A percentile compares a stretch with the other conserved stretches of the same genome.
Conservation (phyloP, 92 coral and sea anemone species). For the Micromussa lordhowensis region DNA sequence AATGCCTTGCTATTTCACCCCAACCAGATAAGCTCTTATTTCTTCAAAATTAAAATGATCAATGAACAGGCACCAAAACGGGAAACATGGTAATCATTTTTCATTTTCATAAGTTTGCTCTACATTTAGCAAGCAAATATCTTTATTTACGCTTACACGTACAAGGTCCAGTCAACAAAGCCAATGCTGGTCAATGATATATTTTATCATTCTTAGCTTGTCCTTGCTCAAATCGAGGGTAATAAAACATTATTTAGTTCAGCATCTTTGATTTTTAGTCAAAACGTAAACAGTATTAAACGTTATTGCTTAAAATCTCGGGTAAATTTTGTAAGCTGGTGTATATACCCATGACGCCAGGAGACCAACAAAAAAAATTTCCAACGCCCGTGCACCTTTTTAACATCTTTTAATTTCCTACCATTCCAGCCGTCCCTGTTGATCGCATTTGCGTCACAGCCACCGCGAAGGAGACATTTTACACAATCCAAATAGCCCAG, state of each 20-base stretch:
- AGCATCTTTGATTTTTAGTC: not conserved
- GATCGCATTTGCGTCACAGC: conserved; percentile 91
- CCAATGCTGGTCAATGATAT: not conserved
- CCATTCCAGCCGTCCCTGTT: conserved; percentile 98
- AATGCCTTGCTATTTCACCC: too few species aligned
- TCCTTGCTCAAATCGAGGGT: not conserved
- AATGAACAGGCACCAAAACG: not conserved
- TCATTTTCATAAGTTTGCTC: not conserved
- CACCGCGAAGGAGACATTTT: conserved; percentile 79
- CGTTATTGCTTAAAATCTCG: not conserved
- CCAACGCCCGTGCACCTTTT: not conserved
- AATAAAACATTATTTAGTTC: not conserved
- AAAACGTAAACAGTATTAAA: not conserved
- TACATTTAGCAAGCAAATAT: not conserved
- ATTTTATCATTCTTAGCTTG: not conserved
- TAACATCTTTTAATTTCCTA: conserved; percentile 18
- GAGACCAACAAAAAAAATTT: not conserved
- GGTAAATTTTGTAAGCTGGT: not conserved
- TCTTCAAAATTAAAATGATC: not conserved
- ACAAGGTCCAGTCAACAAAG: not conserved
- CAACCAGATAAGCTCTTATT: not conserved
- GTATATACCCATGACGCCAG: not conserved
- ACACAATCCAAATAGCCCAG: conserved; percentile 85
- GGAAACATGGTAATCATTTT: not conserved
- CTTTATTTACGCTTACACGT: too few species aligned